Conservation (phyloP, 2,888 invertebrate genomes). For the Ormyrus labotus region DNA sequence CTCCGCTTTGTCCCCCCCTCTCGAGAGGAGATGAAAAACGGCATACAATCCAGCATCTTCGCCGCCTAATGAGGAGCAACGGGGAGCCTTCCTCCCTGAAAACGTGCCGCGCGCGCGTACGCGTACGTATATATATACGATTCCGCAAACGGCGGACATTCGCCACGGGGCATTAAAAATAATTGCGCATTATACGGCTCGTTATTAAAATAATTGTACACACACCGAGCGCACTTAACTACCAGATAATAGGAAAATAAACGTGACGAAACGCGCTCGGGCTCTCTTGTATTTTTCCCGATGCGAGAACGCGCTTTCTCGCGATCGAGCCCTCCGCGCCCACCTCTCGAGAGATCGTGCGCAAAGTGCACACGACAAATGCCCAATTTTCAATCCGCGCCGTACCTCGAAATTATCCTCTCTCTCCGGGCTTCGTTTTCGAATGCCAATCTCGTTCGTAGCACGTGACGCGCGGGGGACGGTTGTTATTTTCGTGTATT, state of each 20-base stretch:
- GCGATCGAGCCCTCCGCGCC: background rate
- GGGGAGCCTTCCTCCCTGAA: background rate
- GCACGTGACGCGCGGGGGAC: too few species aligned
- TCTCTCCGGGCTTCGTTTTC: background rate
- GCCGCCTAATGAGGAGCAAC: slow-evolving; percentile 15
- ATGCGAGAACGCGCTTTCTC: background rate
- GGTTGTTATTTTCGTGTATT: too few species aligned
- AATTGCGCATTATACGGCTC: slow-evolving; percentile 38
- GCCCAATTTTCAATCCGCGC: slow-evolving; percentile 14
- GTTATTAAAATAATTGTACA: slow-evolving; percentile 46
- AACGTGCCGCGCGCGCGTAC: too few species aligned
- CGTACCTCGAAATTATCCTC: background rate
- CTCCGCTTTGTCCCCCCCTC: too few species aligned
- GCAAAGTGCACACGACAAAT: too few species aligned
- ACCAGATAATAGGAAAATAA: slow-evolving; percentile 42
- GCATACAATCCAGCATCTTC: slow-evolving; percentile 11
- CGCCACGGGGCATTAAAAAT: slow-evolving; percentile 29
- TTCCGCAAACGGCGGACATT: background rate
- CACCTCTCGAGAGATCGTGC: too few species aligned
- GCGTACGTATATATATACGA: background rate
- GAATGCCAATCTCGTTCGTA: too few species aligned
- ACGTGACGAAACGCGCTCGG: slow-evolving; percentile 35
- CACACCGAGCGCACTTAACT: slow-evolving; percentile 23
- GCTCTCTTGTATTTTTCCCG: background rate
- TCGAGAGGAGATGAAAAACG: too few species aligned